Evolutionary conservation across 2,888 invertebrate species (phyloP), one percentile per base, ranked within the genome.

Genomic region (Abrostola triplasia): DNA sequence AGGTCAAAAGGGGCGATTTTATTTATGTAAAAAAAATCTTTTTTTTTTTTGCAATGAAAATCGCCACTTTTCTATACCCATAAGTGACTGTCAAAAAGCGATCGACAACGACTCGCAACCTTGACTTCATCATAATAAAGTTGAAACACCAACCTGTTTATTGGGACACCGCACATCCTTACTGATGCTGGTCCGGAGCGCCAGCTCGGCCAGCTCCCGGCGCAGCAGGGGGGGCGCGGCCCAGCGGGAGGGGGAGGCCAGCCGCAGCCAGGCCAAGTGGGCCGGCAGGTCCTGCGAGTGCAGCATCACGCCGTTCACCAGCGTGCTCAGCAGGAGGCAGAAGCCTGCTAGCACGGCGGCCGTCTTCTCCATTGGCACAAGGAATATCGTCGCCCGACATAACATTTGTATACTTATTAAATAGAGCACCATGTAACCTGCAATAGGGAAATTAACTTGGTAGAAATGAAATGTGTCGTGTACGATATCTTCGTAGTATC

Each of bases 161-260:
- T 96, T 97, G 77, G 96, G 95, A 85, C 97, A 97, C 76, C 95
- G 92, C 53, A 91, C 80, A 47, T 94, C 91, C 56, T 92, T 93
- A 73, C 89, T 92, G 63, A 93, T 92, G 70, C 93, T 94, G 78
- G 93, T 95, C 67, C 90, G 93, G 60, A 97, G 88, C 0, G 97
- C 96, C 50, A 95, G 95, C 13, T 95, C 94, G 38, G 96, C 96
- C 58, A 97, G 95, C 82, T 98, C 97, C 70, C 96, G 93, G 64
- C 95, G 95, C 59, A 97, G 87, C 53, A 98, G 87, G 70, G 96
- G 96, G 0, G 97, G 96, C 73, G 97, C 83, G 1, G 96, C 87
- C 97, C 98, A 98, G 62, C 96, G 95, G 0, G 96, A 95, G 0
- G 98, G 98, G 4, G 97, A 97, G 51, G 96, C 93, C 76, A 96